Conservation (phyloP, 2,797 vertebrate species). For the Sebastes melanostomus region DNA sequence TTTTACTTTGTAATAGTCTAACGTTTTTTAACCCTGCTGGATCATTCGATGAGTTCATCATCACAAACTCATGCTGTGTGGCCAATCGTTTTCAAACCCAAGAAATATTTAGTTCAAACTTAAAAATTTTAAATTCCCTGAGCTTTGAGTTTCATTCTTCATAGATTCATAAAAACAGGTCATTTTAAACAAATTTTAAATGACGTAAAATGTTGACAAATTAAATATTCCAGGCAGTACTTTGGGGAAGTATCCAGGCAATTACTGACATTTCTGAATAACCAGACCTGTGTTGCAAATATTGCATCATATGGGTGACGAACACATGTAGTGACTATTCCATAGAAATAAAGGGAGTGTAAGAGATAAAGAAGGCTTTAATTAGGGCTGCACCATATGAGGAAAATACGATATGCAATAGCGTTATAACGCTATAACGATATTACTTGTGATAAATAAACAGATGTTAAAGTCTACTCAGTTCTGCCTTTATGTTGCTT, state of each 20-base stretch:
- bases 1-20: background rate
- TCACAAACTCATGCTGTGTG: background rate
- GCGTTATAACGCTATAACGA: too few relatives aligned
- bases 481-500: too few relatives aligned
- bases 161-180: background rate
- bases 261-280: background rate
- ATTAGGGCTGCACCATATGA: too few relatives aligned
- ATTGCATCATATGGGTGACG: background rate
- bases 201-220: background rate
- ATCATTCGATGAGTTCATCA: background rate
- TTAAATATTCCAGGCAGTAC: background rate
- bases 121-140: background rate
- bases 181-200: too few relatives aligned
- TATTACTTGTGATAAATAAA: too few relatives aligned
- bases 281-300: background rate
- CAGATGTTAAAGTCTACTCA: too few relatives aligned
- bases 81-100: background rate
- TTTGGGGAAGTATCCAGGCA: background rate
- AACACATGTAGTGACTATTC: background rate
- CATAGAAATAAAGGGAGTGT: background rate
- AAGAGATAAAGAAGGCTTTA: background rate
- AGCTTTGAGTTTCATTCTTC: background rate
- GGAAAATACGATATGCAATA: too few relatives aligned
- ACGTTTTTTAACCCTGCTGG: background rate
- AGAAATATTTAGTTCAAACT: background rate